Base-by-base conservation (phyloP, 2,113 vertebrate species). In the Rafetus swinhoei region DNA sequence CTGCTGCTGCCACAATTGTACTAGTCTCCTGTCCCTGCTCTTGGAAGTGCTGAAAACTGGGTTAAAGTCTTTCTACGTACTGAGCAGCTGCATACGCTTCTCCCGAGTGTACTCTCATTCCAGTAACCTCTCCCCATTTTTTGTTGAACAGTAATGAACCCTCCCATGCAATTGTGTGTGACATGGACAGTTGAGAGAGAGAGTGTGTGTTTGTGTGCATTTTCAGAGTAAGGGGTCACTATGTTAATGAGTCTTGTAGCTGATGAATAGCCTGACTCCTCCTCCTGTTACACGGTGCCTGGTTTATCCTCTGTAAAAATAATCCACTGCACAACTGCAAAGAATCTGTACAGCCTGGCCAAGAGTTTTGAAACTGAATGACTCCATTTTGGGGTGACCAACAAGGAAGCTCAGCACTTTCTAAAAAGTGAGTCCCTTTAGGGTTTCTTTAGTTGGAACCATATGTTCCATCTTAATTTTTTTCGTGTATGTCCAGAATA, bases 11-110 rank as follows among this genome's bases (percentile, higher is more conserved):
- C 7, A 0, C 1, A 2, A 0, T 27, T 82, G 27, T 79, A 4
- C 81, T 60, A 39, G 39, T 69, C 74, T 94, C 65, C 56, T 10
- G 2, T 65, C 90, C 35, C 62, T 88, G 87, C 94, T 7, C 62
- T 29, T 84, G 85, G 13, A 19, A 2, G 32, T 59, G 69, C 65
- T 45, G 35, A 9, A 9, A n/a, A 57, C 76, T 39, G 65, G 21
- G 18, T 50, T 8, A 3, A 32, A 13, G 6, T 14, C n/a, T 27
- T 52, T 0, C 1, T 6, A 56, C 57, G 52, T 65, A 65, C 35
- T 0, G 10, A 25, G 54, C 53, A 79, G 76, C 65, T 57, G 87
- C n/a, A n/a, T 1, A 9, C 54, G 29, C 57, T 87, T 79, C 82
- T 81, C 25, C 27, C 1, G 4, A 52, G 2, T 22, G 52, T 80